Conservation (phyloP, 2,797 vertebrate genomes). For the Notolepis coatsorum region DNA sequence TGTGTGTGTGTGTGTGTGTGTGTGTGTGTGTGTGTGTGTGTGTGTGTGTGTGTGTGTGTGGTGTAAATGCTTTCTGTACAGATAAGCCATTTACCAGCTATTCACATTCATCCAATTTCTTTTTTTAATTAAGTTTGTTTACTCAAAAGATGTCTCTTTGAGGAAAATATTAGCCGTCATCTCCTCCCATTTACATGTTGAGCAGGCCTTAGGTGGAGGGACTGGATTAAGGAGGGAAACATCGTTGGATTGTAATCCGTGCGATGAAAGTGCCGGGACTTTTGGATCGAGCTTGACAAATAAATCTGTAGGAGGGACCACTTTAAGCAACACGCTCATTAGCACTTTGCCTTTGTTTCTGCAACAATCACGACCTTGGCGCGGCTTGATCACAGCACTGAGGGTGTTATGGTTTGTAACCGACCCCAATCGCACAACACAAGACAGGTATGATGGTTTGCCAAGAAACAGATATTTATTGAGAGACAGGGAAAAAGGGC, state of each 20-base stretch:
- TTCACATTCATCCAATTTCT: slow-evolving; percentile 17
- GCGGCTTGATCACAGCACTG: slow-evolving; percentile 29
- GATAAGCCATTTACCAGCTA: background rate
- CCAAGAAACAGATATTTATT: too few species aligned
- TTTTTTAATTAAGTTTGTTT: slow-evolving; percentile 18
- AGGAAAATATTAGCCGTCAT: slow-evolving; percentile 31
- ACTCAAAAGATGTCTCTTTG: slow-evolving; percentile 17
- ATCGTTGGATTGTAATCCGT: slow-evolving; percentile 63
- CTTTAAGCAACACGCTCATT: slow-evolving; percentile 16
- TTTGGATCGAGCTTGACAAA: slow-evolving; percentile 41
- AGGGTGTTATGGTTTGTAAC: too few species aligned
- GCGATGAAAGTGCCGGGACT: slow-evolving; percentile 44
- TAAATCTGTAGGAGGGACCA: slow-evolving; percentile 54
- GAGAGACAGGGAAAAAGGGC: too few species aligned
- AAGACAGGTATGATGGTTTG: too few species aligned
- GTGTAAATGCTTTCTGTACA: too few species aligned
- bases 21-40: too few species aligned
- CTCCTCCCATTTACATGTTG: slow-evolving; percentile 49
- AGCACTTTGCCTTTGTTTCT: slow-evolving; percentile 37
- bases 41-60: too few species aligned
- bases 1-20: too few species aligned
- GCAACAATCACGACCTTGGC: background rate
- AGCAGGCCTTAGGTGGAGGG: slow-evolving; percentile 16
- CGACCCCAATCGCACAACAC: too few species aligned
- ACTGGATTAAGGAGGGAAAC: slow-evolving; percentile 58